Evolutionary conservation across 2,888 invertebrate species (phyloP).

Genomic region (Phortica okadai): DNA sequence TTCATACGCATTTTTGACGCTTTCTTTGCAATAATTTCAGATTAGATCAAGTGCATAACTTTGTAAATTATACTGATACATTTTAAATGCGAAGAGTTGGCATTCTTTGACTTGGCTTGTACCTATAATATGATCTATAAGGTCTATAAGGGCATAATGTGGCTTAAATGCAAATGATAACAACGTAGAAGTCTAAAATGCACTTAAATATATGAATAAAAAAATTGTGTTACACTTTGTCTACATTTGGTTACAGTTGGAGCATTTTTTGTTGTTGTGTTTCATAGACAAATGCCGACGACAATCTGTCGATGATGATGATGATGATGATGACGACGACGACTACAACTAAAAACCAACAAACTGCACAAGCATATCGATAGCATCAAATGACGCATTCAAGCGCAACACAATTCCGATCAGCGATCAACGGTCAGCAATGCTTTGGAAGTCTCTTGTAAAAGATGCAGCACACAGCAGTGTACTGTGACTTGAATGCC

Average conservation of each 20-base stretch:
- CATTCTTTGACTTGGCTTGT: neutral
- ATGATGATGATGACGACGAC: no score
- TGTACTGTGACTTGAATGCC: neutral
- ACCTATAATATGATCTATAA: neutral
- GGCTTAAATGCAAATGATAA: conserved; percentile 22
- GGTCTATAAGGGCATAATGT: conserved; percentile 14
- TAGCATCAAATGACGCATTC: conserved; percentile 17
- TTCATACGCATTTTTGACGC: neutral
- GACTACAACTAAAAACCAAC: neutral
- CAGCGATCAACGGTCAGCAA: conserved; percentile 13
- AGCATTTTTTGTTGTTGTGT: conserved; percentile 1
- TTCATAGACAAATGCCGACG: conserved; percentile 24
- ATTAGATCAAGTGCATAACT: neutral
- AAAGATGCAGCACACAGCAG: neutral
- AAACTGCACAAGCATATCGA: conserved; percentile 14
- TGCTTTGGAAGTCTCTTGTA: neutral
- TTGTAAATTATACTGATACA: neutral
- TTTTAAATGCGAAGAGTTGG: neutral
- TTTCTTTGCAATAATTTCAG: neutral
- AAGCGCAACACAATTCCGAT: conserved; percentile 23
- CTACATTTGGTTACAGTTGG: conserved; percentile 20
- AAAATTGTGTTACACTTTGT: conserved; percentile 21
- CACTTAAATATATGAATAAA: neutral
- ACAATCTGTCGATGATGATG: conserved; percentile 10
- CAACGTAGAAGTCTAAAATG: conserved; percentile 4